phyloP scores from a whole-genome alignment of 2,888 invertebrate species.

The Rhynchonema sp. region DNA sequence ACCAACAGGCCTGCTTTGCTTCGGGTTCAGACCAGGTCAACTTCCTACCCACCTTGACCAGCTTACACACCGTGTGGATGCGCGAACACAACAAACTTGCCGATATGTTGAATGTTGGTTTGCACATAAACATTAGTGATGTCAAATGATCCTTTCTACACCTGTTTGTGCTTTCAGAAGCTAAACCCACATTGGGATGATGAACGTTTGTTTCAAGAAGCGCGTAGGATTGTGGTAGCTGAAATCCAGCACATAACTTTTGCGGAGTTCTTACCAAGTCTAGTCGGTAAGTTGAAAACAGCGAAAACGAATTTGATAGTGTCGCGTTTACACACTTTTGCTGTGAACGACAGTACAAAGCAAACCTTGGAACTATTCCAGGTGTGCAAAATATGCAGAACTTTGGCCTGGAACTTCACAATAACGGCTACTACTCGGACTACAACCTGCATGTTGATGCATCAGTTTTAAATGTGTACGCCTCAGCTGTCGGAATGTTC shows the following conservation, averaged over 20 bases:
- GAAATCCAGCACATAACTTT: slow-evolving; percentile 40
- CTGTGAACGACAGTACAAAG: not conserved
- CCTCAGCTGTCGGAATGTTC: slow-evolving; percentile 26
- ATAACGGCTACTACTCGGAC: slow-evolving; percentile 28
- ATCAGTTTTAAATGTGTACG: slow-evolving; percentile 60
- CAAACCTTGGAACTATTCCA: not conserved
- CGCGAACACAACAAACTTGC: slow-evolving; percentile 11
- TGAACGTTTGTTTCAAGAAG: slow-evolving; percentile 27
- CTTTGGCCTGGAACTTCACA: slow-evolving; percentile 60
- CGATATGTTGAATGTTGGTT: slow-evolving; percentile 3
- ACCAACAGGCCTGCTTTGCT: slow-evolving; percentile 7
- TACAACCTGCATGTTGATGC: slow-evolving; percentile 51
- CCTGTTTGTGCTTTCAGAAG: slow-evolving; percentile 3
- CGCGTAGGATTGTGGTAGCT: slow-evolving; percentile 31
- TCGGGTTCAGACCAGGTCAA: slow-evolving; percentile 6
- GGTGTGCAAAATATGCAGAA: slow-evolving; percentile 40
- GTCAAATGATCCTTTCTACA: no score
- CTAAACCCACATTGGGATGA: slow-evolving; percentile 25
- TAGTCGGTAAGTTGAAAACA: slow-evolving; percentile 12
- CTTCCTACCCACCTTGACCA: slow-evolving; percentile 6
- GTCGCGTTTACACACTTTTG: not conserved
- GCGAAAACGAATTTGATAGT: not conserved
- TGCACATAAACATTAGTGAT: no score
- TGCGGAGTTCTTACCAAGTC: slow-evolving; percentile 27
- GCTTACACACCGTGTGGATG: slow-evolving; percentile 9